Evolutionary conservation across 2,797 vertebrate genomes (phyloP).

Genomic region (Pagetopsis macropterus): DNA sequence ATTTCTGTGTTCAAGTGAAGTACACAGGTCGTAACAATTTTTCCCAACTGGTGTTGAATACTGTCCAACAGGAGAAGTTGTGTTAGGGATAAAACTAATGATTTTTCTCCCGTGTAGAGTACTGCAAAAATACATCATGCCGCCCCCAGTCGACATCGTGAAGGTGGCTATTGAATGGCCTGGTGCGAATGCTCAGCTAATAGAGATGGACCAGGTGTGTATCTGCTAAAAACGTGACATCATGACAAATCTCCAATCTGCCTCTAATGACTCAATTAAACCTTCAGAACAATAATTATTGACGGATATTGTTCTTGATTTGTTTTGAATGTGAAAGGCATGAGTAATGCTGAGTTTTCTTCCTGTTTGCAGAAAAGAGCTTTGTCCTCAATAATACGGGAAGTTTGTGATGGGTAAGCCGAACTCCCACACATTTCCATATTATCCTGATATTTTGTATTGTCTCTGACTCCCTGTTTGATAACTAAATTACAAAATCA

Average conservation of each 20-base stretch:
- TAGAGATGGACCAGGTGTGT: conserved; percentile 96
- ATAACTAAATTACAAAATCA: too few relatives aligned
- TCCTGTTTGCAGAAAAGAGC: conserved; percentile 91
- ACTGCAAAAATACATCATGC: conserved; percentile 72
- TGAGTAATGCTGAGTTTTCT: conserved; percentile 10
- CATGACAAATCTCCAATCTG: not conserved
- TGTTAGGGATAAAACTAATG: not conserved
- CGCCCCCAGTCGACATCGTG: conserved; percentile 95
- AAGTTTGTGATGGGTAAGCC: conserved; percentile 97
- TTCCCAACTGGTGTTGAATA: not conserved
- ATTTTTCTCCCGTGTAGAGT: conserved; percentile 28
- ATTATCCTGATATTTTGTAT: conserved; percentile 3
- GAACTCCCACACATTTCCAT: not conserved
- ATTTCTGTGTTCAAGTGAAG: not conserved
- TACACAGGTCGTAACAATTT: not conserved
- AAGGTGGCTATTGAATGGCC: conserved; percentile 99
- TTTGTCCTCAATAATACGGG: conserved; percentile 94
- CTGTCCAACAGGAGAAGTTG: not conserved
- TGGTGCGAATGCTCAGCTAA: conserved; percentile 95
- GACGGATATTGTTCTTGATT: not conserved
- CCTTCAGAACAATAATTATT: not conserved
- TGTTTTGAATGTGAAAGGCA: conserved; percentile 12
- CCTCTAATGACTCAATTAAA: conserved; percentile 9
- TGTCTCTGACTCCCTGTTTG: not conserved
- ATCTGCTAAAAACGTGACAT: not conserved